These are phyloP conservation scores for Taenioides sp. DNA, from an alignment of 2,797 vertebrate genomes.

Conservation along the genomic window DNA sequence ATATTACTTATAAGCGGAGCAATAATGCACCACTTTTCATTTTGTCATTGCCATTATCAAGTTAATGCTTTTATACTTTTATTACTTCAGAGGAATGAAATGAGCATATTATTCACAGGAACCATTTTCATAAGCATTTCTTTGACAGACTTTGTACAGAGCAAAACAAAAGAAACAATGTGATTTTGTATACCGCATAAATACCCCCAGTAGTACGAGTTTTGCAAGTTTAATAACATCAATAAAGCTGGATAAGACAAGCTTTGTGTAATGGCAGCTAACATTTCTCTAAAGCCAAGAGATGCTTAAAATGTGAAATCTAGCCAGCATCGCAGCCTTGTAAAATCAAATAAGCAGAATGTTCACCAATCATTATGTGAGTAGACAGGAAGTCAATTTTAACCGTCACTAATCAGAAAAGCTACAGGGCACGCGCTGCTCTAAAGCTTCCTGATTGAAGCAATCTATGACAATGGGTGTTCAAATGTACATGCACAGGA, in stretches of 20 bases:
- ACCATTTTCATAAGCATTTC: neutral
- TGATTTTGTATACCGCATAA: constrained; percentile 5
- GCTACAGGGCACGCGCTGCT: constrained; percentile 7
- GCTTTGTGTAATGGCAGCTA: constrained; percentile 24
- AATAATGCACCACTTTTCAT: neutral
- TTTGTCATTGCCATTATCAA: neutral
- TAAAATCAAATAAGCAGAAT: constrained; percentile 56
- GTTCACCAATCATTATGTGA: constrained; percentile 59
- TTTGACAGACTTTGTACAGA: constrained; percentile 1
- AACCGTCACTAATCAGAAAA: constrained; percentile 65
- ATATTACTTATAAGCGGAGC: neutral
- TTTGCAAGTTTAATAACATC: neutral
- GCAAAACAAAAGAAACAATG: neutral
- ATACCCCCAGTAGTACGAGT: neutral
- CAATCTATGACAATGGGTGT: neutral
- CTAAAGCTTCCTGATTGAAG: constrained; percentile 2
- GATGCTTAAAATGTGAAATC: constrained; percentile 56
- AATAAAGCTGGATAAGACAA: constrained; percentile 21
- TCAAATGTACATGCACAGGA: neutral
- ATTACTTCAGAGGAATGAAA: constrained; percentile 4
- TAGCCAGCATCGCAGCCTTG: constrained; percentile 44
- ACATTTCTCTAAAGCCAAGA: constrained; percentile 41
- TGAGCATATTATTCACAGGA: constrained; percentile 4
- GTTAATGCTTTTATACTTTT: constrained; percentile 7
- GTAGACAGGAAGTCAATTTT: constrained; percentile 67